A percentile compares a stretch with the other conserved stretches of the same genome.
Conservation (phyloP, 2,888 invertebrate species). For the Molorchus minor region DNA sequence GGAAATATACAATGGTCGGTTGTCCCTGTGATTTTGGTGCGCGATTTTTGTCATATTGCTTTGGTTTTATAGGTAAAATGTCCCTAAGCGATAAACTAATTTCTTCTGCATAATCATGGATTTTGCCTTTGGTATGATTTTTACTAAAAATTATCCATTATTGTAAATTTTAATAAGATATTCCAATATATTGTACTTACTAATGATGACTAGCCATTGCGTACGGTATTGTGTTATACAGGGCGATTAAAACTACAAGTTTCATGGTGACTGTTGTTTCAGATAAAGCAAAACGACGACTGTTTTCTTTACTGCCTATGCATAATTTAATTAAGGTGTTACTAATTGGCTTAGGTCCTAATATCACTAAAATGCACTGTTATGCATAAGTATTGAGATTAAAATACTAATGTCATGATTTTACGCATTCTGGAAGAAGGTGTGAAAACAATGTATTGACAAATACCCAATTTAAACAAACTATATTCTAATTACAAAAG, state of each 20-base stretch:
- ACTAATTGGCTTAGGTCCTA: conserved; percentile 55
- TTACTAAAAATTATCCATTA: conserved; percentile 45
- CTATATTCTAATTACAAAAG: too few species aligned
- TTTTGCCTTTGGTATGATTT: conserved; percentile 41
- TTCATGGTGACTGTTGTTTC: conserved; percentile 45
- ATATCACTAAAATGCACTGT: conserved; percentile 33
- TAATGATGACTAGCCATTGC: conserved; percentile 52
- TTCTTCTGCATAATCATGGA: conserved; percentile 61
- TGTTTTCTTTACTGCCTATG: conserved; percentile 51
- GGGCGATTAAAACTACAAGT: conserved; percentile 48
- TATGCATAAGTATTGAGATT: too few species aligned
- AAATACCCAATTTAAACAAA: too few species aligned
- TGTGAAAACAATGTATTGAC: too few species aligned
- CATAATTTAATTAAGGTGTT: conserved; percentile 57
- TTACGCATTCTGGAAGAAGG: too few species aligned
- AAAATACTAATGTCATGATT: too few species aligned
- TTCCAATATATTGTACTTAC: conserved; percentile 49
- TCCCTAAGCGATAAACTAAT: conserved; percentile 81
- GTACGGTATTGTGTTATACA: conserved; percentile 50
- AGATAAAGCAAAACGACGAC: conserved; percentile 51
- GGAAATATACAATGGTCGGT: conserved; percentile 89
- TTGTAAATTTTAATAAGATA: background rate
- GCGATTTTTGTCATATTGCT: conserved; percentile 89
- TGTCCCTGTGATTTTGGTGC: conserved; percentile 87
- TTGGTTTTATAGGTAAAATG: conserved; percentile 83